Base-by-base conservation (phyloP, 2,797 vertebrate species). In the Macropus fuliginosus region DNA sequence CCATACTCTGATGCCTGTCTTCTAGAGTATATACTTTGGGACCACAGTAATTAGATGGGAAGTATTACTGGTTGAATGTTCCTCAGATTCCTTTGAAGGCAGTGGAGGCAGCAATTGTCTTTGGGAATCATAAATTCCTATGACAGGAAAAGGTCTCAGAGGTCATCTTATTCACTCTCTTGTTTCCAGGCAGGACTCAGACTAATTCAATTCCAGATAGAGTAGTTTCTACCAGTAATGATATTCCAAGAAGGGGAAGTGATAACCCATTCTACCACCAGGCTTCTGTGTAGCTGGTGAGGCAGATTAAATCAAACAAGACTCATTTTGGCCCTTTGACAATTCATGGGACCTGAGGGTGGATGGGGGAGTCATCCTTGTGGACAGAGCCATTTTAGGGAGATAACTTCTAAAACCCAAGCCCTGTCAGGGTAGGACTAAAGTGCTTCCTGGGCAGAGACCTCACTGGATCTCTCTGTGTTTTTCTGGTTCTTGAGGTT, bases 201-300 rank as follows among this genome's bases (percentile, higher is more conserved):
- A 54, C 93, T 91, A 56, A 54, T 96, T 93, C 92, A n/a, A 95
- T 93, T 96, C 66, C 6, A 56, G 91, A 28, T 34, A 66, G 27
- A 54, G 4, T 3, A 50, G 50, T 90, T n/a, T 50, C 5, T 21
- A 21, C 16, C 5, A 34, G 56, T 40, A 3, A 21, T 54, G 27
- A 28, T 56, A 50, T 14, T 93, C n/a, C 52, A 1, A 55, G 74
- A 95, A 91, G 54, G 34, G 81, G 55, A 4, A 96, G 97, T 94
- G 97, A 92, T 95, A 93, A 90, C 93, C 55, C 50, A 28, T 56
- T 74, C 50, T 0, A 54, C 96, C 96, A 95, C 91, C 54, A 95
- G 98, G 95, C 1, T 97, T 96, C 97, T 97, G 97, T 95, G 95
- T 91, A 52, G 56, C 29, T 29, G 50, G 29, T 91, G 93, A 28